Conservation (phyloP, 1,140 invertebrate species). For the Rhyacophila brunnea region DNA sequence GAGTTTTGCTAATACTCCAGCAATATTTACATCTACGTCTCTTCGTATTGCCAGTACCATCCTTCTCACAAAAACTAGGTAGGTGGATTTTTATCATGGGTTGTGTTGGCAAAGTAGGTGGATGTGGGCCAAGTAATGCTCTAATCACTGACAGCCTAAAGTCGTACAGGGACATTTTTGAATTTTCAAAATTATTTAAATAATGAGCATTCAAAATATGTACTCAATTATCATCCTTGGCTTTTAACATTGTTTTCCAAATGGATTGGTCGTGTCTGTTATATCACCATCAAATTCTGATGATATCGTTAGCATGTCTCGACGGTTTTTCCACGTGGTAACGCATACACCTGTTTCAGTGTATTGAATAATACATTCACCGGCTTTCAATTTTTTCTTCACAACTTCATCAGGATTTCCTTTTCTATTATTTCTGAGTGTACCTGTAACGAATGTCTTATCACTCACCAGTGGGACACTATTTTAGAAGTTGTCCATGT, state of each 20-base stretch:
- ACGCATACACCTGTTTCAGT: too few relatives aligned
- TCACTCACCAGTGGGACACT: too few relatives aligned
- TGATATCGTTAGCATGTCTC: too few relatives aligned
- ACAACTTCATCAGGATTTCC: too few relatives aligned
- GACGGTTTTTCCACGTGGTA: too few relatives aligned
- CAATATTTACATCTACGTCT: slow-evolving; percentile 1
- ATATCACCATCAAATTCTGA: too few relatives aligned
- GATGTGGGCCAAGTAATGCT: not conserved
- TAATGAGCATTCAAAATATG: not conserved
- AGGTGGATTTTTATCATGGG: not conserved
- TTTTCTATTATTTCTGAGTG: too few relatives aligned
- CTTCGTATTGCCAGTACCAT: not conserved
- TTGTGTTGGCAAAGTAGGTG: not conserved
- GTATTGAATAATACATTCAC: too few relatives aligned
- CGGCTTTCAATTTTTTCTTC: too few relatives aligned
- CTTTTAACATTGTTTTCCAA: not conserved
- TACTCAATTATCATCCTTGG: not conserved
- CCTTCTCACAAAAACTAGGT: slow-evolving; percentile 1
- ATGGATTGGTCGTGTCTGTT: too few relatives aligned
- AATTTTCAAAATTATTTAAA: not conserved
- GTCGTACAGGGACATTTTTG: not conserved
- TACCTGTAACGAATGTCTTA: too few relatives aligned
- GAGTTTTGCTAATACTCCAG: not conserved
- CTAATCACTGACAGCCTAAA: not conserved
- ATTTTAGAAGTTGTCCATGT: too few relatives aligned